Base-by-base conservation (phyloP, 2,113 vertebrate species). In the Oreochromis aureus region DNA sequence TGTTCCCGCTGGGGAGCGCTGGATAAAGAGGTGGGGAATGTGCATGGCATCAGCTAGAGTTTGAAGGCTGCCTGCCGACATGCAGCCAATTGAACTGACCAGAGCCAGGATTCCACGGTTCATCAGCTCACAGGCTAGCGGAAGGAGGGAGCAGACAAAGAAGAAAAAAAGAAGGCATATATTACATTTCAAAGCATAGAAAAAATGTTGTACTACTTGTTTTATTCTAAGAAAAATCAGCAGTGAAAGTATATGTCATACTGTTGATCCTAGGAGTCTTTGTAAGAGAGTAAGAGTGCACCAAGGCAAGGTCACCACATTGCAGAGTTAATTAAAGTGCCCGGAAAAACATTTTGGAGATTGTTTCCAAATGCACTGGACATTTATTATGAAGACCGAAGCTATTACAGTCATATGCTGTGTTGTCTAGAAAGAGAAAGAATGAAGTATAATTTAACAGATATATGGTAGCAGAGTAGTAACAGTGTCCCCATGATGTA, bases 11-110 rank as follows among this genome's bases (percentile, higher is more conserved):
- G 98, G 92, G 12, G 98, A 96, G 36, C 98, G 97, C 94, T 99
- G 99, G 92, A 99, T 98, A 94, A 98, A 99, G 89, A 99, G 98
- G 91, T 99, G 99, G 36, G 99, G 99, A 91, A 99, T 99, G 91
- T 99, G 99, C 99, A 99, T 99, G 91, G 98, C 98, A 24, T 99
- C 98, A 5, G 98, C 96, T 95, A 99, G 91, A 0, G 98, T 98
- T 94, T 99, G 98, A 73, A 99, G 97, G 16, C 98, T 98, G 10
- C 98, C 97, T 0, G 98, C 98, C 5, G 98, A 99, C 1, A 98
- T 99, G 95, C 99, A 99, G 85, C 98, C 98, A 3, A 99, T 99
- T 78, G 98, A 99, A 96, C 98, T 99, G 93, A 99, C 98, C 27
- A 99, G 96, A 55, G 99, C 99, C 94, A 99, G 93, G 95, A 99